phyloP scores from a whole-genome alignment of 2,797 vertebrate genomes.

The Microtus californicus region DNA sequence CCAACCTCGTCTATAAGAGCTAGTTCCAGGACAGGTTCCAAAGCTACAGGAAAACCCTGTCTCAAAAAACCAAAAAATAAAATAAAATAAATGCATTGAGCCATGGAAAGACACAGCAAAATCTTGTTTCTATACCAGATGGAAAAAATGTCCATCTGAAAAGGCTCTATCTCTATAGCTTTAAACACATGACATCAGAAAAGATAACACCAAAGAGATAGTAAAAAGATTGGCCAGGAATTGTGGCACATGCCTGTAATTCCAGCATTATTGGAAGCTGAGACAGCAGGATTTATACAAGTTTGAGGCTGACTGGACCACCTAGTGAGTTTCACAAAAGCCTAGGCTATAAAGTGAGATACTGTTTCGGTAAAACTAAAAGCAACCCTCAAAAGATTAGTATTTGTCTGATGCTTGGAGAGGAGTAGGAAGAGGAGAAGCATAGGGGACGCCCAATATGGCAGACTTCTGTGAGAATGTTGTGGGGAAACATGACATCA shows the following conservation, averaged over 20 bases:
- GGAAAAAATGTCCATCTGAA: background rate
- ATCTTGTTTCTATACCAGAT: background rate
- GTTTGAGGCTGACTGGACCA: background rate
- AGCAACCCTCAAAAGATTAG: background rate
- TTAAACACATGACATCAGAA: background rate
- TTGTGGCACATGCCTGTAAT: background rate
- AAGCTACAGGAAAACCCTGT: no score
- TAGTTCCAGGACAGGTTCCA: no score
- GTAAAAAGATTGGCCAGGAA: background rate
- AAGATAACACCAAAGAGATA: background rate
- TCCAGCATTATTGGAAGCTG: background rate
- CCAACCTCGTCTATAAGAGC: no score
- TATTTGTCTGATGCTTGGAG: background rate
- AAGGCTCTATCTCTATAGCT: background rate
- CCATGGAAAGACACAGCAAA: background rate
- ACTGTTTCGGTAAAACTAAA: background rate
- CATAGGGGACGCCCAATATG: background rate
- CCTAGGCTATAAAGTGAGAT: background rate
- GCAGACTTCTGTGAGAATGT: background rate
- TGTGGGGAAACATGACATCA: background rate
- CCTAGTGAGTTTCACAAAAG: background rate
- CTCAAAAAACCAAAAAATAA: background rate
- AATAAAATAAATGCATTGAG: background rate
- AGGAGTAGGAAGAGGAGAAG: background rate
- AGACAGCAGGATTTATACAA: background rate